Percentiles rank a stretch among this genome's conserved stretches.
These are phyloP conservation scores for Tetrao urogallus DNA, from an alignment of 2,113 vertebrate genomes.

Conservation along the genomic window DNA sequence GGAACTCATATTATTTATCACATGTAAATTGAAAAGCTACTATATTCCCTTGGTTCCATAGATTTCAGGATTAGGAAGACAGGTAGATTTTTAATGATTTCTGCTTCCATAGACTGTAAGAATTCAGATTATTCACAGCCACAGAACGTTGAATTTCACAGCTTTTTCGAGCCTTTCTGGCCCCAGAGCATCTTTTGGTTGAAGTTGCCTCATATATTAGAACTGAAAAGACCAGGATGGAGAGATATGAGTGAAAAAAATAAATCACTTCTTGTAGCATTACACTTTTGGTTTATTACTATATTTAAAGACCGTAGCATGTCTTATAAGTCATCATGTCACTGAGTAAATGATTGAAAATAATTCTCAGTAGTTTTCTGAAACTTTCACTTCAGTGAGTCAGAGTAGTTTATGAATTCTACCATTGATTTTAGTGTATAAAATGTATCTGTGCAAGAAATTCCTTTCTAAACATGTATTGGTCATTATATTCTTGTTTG, in stretches of 20 bases:
- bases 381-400: background rate
- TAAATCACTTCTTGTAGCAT: background rate
- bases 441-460: background rate
- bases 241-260: background rate
- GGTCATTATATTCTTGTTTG: background rate
- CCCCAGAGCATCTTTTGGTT: background rate
- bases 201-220: background rate
- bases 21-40: background rate
- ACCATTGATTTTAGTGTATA: background rate
- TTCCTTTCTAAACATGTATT: background rate
- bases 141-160: background rate
- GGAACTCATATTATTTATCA: background rate
- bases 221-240: background rate
- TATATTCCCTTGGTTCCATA: background rate
- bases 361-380: background rate
- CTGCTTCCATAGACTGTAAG: background rate
- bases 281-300: background rate
- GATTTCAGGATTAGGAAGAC: background rate
- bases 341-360: background rate
- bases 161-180: background rate
- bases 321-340: background rate
- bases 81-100: background rate
- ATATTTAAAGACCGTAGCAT: background rate
- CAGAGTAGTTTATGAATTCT: background rate
- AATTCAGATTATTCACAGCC: background rate